Percentiles rank a stretch among this genome's conserved stretches.
Conservation (phyloP, 2,113 vertebrate genomes). For the Cygnus atratus region DNA sequence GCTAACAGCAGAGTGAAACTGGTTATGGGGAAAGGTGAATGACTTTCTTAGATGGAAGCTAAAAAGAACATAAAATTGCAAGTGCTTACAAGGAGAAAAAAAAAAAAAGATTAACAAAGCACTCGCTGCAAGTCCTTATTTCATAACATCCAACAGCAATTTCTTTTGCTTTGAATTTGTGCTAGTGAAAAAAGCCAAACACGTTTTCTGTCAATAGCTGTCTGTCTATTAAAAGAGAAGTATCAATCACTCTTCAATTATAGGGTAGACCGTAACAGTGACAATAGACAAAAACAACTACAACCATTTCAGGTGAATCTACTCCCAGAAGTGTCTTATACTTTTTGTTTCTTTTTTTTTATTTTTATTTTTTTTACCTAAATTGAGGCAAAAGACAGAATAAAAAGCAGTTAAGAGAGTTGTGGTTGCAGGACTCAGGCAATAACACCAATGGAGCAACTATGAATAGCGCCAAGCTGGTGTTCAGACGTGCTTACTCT, state of each 20-base stretch:
- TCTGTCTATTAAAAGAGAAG: background rate
- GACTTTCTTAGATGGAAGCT: background rate
- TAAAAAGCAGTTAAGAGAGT: background rate
- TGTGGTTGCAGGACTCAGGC: background rate
- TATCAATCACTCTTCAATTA: background rate
- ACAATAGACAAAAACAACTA: background rate
- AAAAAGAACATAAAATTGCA: background rate
- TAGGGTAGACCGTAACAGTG: background rate
- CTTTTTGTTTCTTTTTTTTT: background rate
- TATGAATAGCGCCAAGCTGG: background rate
- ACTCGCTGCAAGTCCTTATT: background rate
- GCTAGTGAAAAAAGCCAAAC: background rate
- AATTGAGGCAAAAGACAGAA: background rate
- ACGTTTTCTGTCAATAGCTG: background rate
- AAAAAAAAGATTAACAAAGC: background rate
- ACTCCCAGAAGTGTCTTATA: background rate
- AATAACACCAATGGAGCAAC: rapidly evolving
- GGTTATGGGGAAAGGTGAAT: background rate
- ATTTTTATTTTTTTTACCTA: background rate
- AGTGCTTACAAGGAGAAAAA: background rate
- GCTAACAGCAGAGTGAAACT: background rate
- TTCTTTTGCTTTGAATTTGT: background rate
- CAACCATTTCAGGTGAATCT: background rate
- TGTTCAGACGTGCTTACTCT: background rate
- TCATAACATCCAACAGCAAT: background rate